Base-by-base conservation (phyloP, 1,140 invertebrate species). In the Drosophila pallidifrons region DNA sequence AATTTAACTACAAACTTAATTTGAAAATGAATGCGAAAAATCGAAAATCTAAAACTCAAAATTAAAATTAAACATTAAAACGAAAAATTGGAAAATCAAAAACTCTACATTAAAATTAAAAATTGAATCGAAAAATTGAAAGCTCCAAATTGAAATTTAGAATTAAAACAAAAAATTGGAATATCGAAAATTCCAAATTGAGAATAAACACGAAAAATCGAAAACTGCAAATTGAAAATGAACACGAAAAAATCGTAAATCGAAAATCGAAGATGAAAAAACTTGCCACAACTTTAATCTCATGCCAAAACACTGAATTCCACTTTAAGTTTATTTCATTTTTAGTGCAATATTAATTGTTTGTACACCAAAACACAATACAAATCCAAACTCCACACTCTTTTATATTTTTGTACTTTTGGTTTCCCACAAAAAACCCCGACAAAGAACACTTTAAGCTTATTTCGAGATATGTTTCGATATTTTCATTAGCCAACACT, bases 261-360 rank as follows among this genome's bases (percentile, higher is more conserved):
- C 20, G 20, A 35, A 66, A 52, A 16, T 35, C 6, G 20, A 35
- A 66, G 38, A 16, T 35, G 3, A 59, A 30, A 51, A 49, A 6
- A 57, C 8, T 41, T 38, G 28, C 11, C 43, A 70, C 25, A 49
- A 51, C n/a, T 30, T n/a, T 38, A 45, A 16, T 47, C 45, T 28
- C 47, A 67, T 20, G 54, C 13, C 46, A 16, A 25, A 43, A 43
- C 41, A 59, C 43, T 13, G 43, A 64, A 38, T 16, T n/a, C 11
- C 6, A 6, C 25, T 61, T 51, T 67, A 60, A 57, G 38, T 65
- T 52, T 38, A 38, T 75, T 55, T 47, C 57, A 79, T 83, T 81
- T 91, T 82, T 91, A 83, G 79, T 89, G 83, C 81, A 91, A 91
- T 89, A 89, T 91, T 82, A 61, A 64, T 71, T 55, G 28, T 59